Base-by-base conservation (phyloP, 2,888 invertebrate genomes). In the Zygogramma bicolorata region DNA sequence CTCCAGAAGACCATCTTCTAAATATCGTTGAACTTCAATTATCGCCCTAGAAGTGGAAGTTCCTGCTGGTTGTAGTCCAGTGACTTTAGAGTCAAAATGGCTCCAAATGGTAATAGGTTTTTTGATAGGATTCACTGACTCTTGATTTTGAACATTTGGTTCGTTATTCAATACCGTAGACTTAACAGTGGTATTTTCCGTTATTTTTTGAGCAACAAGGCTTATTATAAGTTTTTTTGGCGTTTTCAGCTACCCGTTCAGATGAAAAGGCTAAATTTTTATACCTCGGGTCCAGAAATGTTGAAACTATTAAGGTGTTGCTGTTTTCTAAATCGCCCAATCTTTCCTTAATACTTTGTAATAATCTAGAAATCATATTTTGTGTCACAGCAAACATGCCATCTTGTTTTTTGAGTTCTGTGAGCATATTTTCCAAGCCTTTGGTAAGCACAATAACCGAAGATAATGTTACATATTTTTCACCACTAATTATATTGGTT, bases 391-490 rank as follows among this genome's bases (percentile, higher is more conserved):
- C 61, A 49, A 65, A 70, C 34, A 34, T 34, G 7, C n/a, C 8
- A 13, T 58, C 38, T 58, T 68, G 29, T 60, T 31, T 68, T 61
- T 31, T 38, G 27, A 62, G 38, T 57, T 29, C 40, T 15, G 18
- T 65, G 65, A 49, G 7, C 22, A 70, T 68, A 49, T 53, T 31
- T 61, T 65, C 61, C 0, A 80, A 42, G 4, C 79, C 77, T 40
- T 75, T 78, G 27, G 75, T 73, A 34, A 80, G 53, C 53, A 79
- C 68, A 29, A 78, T 78, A n/a, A 79, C 74, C 22, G 68, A 57
- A n/a, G 78, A 79, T 31, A 74, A 68, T 29, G 76, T 71, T 10
- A 75, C 57, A 70, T 77, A 79, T 8, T 75, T 75, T 73, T 81
- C 27, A 20, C 67, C 74, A 68, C 70, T 68, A 3, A 79, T 71